Percentiles rank a stretch among this genome's conserved stretches.
phyloP scores from a whole-genome alignment of 2,113 vertebrate genomes.

The Mustela lutreola region DNA sequence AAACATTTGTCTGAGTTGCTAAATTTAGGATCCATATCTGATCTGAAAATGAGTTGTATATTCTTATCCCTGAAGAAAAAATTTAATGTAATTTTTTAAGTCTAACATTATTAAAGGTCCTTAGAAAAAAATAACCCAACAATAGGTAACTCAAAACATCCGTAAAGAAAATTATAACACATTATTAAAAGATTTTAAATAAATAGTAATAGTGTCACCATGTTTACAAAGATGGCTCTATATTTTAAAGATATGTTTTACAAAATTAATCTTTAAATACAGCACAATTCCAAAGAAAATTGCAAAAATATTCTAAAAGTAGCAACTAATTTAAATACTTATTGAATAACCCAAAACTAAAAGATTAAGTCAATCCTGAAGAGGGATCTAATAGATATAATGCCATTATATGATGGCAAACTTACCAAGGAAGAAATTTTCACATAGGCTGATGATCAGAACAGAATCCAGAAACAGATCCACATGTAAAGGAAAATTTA shows the following conservation, averaged over 20 bases:
- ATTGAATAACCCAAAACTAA: neutral
- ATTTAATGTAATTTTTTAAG: neutral
- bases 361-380: neutral
- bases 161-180: neutral
- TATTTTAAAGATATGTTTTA: neutral
- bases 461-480: neutral
- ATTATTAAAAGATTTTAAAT: neutral
- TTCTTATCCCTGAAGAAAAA: neutral
- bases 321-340: neutral
- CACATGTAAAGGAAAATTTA: neutral
- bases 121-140: neutral
- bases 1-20: neutral
- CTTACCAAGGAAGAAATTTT: neutral
- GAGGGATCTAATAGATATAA: neutral
- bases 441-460: neutral
- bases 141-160: neutral
- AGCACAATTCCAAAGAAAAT: neutral
- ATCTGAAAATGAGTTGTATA: neutral
- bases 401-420: neutral
- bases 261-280: neutral
- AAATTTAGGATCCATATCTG: neutral
- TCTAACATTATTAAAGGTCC: neutral
- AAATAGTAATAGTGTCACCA: neutral
- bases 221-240: neutral
- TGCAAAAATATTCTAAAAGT: neutral